These are phyloP conservation scores for Enteromius afrohamiltoni DNA, from an alignment of 2,797 vertebrate species.

Conservation along the genomic window DNA sequence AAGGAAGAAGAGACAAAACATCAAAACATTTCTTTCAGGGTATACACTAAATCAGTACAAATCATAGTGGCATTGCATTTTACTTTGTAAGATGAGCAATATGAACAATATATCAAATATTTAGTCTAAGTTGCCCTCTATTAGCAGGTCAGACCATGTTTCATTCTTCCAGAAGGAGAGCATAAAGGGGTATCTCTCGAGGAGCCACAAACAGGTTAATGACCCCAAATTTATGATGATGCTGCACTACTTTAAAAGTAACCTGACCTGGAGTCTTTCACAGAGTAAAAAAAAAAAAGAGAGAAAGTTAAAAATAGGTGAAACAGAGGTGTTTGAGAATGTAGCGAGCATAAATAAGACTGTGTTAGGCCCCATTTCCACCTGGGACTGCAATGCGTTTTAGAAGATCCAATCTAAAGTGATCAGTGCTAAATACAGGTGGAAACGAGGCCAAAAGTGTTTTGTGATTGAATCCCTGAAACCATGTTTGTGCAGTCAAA, in stretches of 20 bases:
- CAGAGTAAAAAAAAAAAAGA: conserved; percentile 57
- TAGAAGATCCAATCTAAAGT: background rate
- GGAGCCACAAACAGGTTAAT: conserved; percentile 57
- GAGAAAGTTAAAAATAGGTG: background rate
- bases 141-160: conserved; percentile 27
- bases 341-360: background rate
- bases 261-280: conserved; percentile 64
- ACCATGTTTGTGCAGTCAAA: background rate
- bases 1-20: background rate
- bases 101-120: background rate
- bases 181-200: conserved; percentile 21
- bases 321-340: conserved; percentile 2
- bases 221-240: conserved; percentile 66
- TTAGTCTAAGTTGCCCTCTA: background rate
- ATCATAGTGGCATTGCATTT: background rate
- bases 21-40: background rate
- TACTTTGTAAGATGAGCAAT: background rate
- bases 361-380: background rate
- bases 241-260: conserved; percentile 59
- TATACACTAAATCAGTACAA: background rate
- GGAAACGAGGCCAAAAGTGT: background rate
- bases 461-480: background rate
- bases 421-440: background rate
- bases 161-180: conserved; percentile 19
- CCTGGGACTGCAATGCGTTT: background rate